phyloP scores from a whole-genome alignment of 2,888 invertebrate genomes.

The Baronia brevicornis region DNA sequence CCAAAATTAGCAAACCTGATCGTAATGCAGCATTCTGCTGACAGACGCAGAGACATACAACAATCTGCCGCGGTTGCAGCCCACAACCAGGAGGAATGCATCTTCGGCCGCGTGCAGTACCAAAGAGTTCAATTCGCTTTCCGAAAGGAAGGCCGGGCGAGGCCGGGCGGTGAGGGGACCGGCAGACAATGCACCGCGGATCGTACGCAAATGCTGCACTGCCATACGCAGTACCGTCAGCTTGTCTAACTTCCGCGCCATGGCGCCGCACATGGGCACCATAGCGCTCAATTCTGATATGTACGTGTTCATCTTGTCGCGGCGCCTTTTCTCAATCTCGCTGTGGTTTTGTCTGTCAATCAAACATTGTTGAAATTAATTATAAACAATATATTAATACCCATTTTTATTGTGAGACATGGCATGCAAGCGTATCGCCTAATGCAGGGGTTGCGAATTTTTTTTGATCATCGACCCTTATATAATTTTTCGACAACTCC shows the following conservation, averaged over 20 bases:
- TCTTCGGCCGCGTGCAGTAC: constrained; percentile 89
- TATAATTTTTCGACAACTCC: too few species aligned
- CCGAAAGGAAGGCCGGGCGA: constrained; percentile 88
- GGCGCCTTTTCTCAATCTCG: constrained; percentile 94
- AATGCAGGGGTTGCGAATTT: too few species aligned
- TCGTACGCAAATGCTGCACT: constrained; percentile 91
- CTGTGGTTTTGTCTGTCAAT: constrained; percentile 93
- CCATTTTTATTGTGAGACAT: too few species aligned
- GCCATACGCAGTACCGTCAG: constrained; percentile 93
- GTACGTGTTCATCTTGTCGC: constrained; percentile 98
- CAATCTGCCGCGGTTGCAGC: constrained; percentile 93
- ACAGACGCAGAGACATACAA: constrained; percentile 94
- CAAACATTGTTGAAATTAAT: background rate
- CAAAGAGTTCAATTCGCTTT: constrained; percentile 89
- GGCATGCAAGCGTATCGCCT: too few species aligned
- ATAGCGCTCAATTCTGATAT: constrained; percentile 92
- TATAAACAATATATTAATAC: too few species aligned
- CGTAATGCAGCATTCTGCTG: constrained; percentile 85
- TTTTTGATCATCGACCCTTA: too few species aligned
- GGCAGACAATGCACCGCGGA: constrained; percentile 53
- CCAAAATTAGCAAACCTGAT: constrained; percentile 77
- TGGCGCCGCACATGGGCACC: constrained; percentile 95
- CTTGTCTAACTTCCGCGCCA: constrained; percentile 95
- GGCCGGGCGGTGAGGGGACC: constrained; percentile 83
- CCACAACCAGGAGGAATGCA: constrained; percentile 93